Evolutionary conservation across 2,888 invertebrate genomes (phyloP).

Genomic region (Embidobia sp.): DNA sequence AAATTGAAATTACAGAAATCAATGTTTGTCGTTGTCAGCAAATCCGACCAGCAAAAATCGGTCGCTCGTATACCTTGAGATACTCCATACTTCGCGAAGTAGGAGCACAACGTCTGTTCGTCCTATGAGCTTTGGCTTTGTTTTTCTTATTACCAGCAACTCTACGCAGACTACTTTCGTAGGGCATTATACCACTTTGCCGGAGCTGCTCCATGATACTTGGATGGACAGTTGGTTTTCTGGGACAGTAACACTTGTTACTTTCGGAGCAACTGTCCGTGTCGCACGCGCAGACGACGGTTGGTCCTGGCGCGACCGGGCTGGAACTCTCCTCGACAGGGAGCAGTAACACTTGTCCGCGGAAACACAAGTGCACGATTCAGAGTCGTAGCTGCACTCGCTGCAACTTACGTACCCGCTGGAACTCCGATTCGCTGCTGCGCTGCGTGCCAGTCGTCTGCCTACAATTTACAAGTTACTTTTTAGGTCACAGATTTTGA

Average conservation of each 20-base stretch:
- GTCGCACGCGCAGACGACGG: conserved; percentile 87
- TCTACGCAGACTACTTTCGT: conserved; percentile 77
- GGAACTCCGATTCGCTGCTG: conserved; percentile 77
- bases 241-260: conserved; percentile 91
- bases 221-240: conserved; percentile 77
- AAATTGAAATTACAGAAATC: too few relatives aligned
- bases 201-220: conserved; percentile 83
- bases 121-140: conserved; percentile 66
- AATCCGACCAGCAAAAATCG: too few relatives aligned
- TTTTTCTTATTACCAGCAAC: conserved; percentile 72
- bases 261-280: conserved; percentile 93
- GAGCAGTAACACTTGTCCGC: conserved; percentile 94
- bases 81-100: conserved; percentile 79
- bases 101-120: conserved; percentile 68
- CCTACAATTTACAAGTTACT: conserved; percentile 50
- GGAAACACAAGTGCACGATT: conserved; percentile 89
- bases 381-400: conserved; percentile 93
- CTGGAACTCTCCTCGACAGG: conserved; percentile 78
- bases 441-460: conserved; percentile 52
- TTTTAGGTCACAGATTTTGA: too few relatives aligned
- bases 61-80: conserved; percentile 72
- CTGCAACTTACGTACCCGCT: conserved; percentile 92
- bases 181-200: conserved; percentile 82
- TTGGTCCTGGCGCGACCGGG: conserved; percentile 77
- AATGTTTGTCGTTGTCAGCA: too few relatives aligned